phyloP scores from a whole-genome alignment of 1,140 invertebrate genomes.

The Brachionus manjavacas region DNA sequence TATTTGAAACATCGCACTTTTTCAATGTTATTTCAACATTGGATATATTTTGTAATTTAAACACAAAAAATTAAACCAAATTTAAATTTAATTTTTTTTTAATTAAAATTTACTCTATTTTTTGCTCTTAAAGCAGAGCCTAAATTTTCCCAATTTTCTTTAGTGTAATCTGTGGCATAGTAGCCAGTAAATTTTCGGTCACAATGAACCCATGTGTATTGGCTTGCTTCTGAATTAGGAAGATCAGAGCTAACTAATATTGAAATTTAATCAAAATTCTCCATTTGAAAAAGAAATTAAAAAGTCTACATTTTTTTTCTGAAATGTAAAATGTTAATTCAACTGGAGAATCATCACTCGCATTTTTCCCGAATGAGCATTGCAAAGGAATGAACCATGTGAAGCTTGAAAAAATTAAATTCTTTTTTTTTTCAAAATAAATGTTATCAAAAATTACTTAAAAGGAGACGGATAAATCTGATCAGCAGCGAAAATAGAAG shows the following conservation, averaged over 20 bases:
- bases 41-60: no score
- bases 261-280: no score
- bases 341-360: background rate
- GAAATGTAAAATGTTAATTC: conserved; percentile 16
- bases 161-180: conserved; percentile 8
- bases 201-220: conserved; percentile 27
- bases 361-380: conserved; percentile 16
- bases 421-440: background rate
- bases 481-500: conserved; percentile 23
- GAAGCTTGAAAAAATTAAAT: background rate
- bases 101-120: background rate
- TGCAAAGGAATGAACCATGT: conserved; percentile 27
- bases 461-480: conserved; percentile 19
- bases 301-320: conserved; percentile 8
- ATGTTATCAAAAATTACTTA: background rate
- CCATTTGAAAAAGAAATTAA: background rate
- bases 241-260: background rate
- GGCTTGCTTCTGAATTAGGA: background rate
- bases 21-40: no score
- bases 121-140: background rate
- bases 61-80: no score
- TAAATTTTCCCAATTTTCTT: conserved; percentile 30
- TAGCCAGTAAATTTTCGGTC: conserved; percentile 29
- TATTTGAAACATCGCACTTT: no score
- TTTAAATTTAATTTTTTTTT: no score